These are phyloP conservation scores for Crotalus adamanteus DNA, from an alignment of 2,797 vertebrate genomes.

Conservation along the genomic window DNA sequence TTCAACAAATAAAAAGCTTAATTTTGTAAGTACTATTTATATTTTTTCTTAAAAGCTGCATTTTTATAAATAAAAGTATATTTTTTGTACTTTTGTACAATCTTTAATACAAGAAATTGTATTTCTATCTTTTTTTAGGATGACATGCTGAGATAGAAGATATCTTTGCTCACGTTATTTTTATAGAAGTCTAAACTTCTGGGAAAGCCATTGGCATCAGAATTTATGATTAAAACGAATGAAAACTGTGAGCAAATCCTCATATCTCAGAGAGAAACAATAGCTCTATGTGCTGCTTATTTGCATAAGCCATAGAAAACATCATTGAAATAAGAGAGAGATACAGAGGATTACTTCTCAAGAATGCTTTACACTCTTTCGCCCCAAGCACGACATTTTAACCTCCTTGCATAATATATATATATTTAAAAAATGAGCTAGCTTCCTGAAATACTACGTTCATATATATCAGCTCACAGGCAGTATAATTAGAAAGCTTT, in stretches of 20 bases:
- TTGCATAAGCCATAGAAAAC: conserved; percentile 48
- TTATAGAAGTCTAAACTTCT: conserved; percentile 63
- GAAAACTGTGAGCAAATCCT: background rate
- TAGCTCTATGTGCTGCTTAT: background rate
- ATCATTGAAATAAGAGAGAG: background rate
- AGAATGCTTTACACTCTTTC: conserved; percentile 64
- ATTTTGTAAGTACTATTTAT: background rate
- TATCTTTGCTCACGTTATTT: conserved; percentile 51
- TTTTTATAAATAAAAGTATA: background rate
- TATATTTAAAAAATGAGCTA: conserved; percentile 76
- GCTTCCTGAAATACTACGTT: conserved; percentile 86
- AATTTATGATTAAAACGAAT: background rate
- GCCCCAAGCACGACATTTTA: conserved; percentile 65
- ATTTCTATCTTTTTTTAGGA: conserved; percentile 13
- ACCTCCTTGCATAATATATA: conserved; percentile 71
- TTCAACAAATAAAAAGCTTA: background rate
- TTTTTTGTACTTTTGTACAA: conserved; percentile 30
- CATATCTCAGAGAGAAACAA: background rate
- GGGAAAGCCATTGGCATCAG: background rate
- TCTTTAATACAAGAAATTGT: background rate
- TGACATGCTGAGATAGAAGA: conserved; percentile 12
- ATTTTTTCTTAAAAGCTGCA: background rate
- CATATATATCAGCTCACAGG: conserved; percentile 74
- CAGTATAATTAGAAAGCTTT: conserved; percentile 72
- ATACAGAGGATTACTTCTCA: conserved; percentile 59